These are phyloP conservation scores for Bombus turneri DNA, from an alignment of 1,140 invertebrate species.

Conservation along the genomic window DNA sequence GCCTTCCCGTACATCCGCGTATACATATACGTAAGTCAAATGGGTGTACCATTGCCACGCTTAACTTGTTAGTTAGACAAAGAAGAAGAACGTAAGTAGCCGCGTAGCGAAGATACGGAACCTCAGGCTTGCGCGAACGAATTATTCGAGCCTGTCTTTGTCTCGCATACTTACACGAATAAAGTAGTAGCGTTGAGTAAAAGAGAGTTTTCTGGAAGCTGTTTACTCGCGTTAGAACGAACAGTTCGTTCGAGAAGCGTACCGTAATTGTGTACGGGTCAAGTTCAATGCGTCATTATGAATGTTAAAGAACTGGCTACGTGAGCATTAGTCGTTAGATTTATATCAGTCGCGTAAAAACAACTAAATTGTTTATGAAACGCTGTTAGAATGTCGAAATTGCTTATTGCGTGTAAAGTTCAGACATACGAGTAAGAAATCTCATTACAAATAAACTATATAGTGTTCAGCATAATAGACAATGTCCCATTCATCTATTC, in stretches of 20 bases:
- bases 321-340: background rate
- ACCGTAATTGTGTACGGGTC: background rate
- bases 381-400: background rate
- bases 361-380: background rate
- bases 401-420: background rate
- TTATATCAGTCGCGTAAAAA: no score
- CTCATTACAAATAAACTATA: background rate
- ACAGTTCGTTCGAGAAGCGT: background rate
- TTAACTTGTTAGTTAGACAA: background rate
- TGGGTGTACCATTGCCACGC: background rate
- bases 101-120: background rate
- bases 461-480: background rate
- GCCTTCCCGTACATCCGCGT: background rate
- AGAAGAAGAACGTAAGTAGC: background rate
- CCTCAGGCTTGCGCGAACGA: background rate
- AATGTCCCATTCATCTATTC: background rate
- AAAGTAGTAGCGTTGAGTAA: no score
- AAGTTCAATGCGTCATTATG: background rate
- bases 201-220: background rate
- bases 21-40: background rate
- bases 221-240: background rate
- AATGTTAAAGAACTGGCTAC: background rate
- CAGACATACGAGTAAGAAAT: background rate
- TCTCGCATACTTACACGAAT: background rate
- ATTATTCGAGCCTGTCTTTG: background rate